These are phyloP conservation scores for Addax nasomaculatus DNA, from an alignment of 2,113 vertebrate genomes.

Conservation along the genomic window DNA sequence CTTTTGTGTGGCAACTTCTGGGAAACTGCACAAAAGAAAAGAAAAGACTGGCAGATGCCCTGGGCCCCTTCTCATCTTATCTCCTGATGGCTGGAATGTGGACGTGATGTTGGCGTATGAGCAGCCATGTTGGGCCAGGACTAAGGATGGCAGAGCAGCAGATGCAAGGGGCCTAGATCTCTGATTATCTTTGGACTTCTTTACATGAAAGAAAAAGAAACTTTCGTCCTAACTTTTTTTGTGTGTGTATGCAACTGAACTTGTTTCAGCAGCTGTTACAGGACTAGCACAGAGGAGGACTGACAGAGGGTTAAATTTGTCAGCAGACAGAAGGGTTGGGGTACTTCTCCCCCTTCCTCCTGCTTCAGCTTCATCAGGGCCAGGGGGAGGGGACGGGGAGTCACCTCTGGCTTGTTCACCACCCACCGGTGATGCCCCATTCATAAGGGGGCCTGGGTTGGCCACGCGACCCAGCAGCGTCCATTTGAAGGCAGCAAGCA, in stretches of 20 bases:
- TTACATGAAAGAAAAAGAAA: not conserved
- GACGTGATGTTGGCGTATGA: not conserved
- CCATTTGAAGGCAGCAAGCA: conserved; percentile 54
- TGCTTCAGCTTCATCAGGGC: not conserved
- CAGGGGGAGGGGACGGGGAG: not conserved
- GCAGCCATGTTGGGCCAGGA: not conserved
- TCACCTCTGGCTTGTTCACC: conserved; percentile 21
- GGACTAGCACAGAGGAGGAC: not conserved
- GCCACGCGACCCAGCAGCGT: conserved; percentile 48
- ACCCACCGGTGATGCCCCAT: conserved; percentile 34
- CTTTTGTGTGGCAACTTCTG: not conserved
- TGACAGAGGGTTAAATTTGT: not conserved
- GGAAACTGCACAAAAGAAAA: not conserved
- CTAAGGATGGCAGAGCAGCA: not conserved
- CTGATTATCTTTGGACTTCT: not conserved
- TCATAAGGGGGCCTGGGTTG: conserved; percentile 20
- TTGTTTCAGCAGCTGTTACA: not conserved
- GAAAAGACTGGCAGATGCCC: not conserved
- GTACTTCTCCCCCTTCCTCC: not conserved
- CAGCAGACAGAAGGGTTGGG: not conserved
- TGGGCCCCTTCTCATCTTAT: not conserved
- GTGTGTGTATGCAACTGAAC: not conserved
- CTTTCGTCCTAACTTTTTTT: not conserved
- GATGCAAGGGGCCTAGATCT: not conserved
- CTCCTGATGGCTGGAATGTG: not conserved